These are phyloP conservation scores for Esox lucius DNA, from an alignment of 2,797 vertebrate genomes.

Conservation along the genomic window DNA sequence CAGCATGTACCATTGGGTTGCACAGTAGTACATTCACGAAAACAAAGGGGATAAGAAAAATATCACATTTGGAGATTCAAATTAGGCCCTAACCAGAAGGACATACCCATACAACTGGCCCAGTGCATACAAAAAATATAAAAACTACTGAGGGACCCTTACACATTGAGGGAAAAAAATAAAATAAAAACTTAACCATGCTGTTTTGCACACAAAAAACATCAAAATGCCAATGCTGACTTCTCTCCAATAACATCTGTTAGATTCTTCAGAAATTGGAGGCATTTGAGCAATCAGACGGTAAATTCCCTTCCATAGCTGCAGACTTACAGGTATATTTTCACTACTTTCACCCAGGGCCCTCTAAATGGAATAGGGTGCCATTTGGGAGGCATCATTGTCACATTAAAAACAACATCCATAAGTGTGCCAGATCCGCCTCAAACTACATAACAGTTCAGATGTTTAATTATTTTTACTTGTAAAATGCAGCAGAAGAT, in stretches of 20 bases:
- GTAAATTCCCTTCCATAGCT: neutral
- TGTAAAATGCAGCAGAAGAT: neutral
- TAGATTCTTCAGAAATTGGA: neutral
- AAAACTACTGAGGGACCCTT: neutral
- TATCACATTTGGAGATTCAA: slow-evolving; percentile 2
- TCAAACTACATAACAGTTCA: neutral
- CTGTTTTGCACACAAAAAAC: slow-evolving; percentile 56
- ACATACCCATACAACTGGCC: slow-evolving; percentile 7
- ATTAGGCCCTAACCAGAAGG: neutral
- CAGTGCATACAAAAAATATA: neutral
- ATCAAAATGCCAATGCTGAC: neutral
- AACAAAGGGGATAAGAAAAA: slow-evolving; percentile 28
- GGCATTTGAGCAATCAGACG: slow-evolving; percentile 1
- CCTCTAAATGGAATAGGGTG: neutral
- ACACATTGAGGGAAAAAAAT: neutral
- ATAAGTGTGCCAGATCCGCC: neutral
- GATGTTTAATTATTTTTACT: neutral
- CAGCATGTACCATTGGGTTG: slow-evolving; percentile 34
- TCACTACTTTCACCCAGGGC: neutral
- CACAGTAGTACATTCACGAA: slow-evolving; percentile 59
- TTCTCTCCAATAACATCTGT: neutral
- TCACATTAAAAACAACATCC: neutral
- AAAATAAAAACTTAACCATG: slow-evolving; percentile 15
- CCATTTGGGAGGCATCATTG: neutral
- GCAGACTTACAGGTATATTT: neutral